Base-by-base conservation (phyloP, 2,888 invertebrate genomes). In the Micoletzkya japonica region DNA sequence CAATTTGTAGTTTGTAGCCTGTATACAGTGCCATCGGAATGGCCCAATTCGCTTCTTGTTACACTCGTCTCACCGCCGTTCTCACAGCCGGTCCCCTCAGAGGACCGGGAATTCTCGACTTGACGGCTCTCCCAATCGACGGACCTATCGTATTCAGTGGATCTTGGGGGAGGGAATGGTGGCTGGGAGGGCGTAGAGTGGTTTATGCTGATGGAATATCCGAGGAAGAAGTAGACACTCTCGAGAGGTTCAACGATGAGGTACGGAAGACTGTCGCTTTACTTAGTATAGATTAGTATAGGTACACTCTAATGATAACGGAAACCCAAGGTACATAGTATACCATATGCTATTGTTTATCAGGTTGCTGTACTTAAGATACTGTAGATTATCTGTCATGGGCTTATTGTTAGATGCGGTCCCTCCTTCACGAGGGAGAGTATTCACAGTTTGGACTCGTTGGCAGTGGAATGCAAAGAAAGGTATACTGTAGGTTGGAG, bases 121-220 rank as follows among this genome's bases (percentile, higher is more conserved):
- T 85, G 39, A 85, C 85, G 4, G 74, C 84, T 7, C 74, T 85
- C 4, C 85, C 85, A 1, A 79, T 80, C 54, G 80, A 83, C 64
- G 85, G 83, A 1, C 80, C 79, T 7, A 74, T 85, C 4, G 63
- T 81, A 52, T 73, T 70, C 73, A 81, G 84, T 73, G 85, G 85
- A 4, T 84, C 83, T 0, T 85, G 85, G 85, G 85, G 85, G 32
- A 73, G 84, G 14, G 85, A 85, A 70, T 84, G 85, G 85, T 82
- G 78, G 81, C 56, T 84, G 32, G 63, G 70, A 10, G 82, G 80
- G 6, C 74, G 75, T 28, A 70, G 84, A 61, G 77, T 84, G 0
- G 83, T 84, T 24, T 82, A 85, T 69, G 81, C 81, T 37, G 79
- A 80, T 66, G 82, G 80, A 26, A 80, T 85, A 7, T 73, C 80